A percentile compares a stretch with the other conserved stretches of the same genome.
These are phyloP conservation scores for Callyntrura guangdongensis DNA, from an alignment of 2,888 invertebrate genomes.

Conservation along the genomic window DNA sequence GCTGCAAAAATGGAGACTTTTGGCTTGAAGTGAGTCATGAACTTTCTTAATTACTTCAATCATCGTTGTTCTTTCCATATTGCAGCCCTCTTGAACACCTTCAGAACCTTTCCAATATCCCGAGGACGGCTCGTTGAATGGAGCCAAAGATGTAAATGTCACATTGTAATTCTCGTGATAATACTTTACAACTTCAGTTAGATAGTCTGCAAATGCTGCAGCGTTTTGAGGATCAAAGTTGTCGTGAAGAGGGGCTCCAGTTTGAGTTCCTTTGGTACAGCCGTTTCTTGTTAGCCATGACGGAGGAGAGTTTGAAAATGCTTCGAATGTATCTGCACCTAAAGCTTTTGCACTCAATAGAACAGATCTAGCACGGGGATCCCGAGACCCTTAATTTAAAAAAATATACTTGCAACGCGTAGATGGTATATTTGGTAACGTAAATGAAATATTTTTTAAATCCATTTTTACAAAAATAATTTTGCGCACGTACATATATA, in stretches of 20 bases:
- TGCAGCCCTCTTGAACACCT: constrained; percentile 82
- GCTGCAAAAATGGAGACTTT: constrained; percentile 70
- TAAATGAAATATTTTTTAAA: too few relatives aligned
- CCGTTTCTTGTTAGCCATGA: constrained; percentile 84
- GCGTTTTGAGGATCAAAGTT: constrained; percentile 82
- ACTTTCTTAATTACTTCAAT: constrained; percentile 76
- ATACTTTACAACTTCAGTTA: constrained; percentile 81
- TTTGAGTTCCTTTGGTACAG: constrained; percentile 82
- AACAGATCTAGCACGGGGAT: constrained; percentile 81
- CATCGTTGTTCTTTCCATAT: constrained; percentile 81
- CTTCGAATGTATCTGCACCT: constrained; percentile 83
- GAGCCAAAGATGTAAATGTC: constrained; percentile 81
- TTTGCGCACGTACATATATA: constrained; percentile 72
- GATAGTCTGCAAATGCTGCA: constrained; percentile 80
- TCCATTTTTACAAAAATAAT: too few relatives aligned
- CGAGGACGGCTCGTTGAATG: constrained; percentile 83
- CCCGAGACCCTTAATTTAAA: constrained; percentile 81
- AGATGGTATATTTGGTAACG: neutral
- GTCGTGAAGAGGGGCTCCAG: constrained; percentile 78
- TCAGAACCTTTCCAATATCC: constrained; percentile 81
- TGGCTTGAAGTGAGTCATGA: constrained; percentile 61
- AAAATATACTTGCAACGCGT: too few relatives aligned
- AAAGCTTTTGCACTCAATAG: constrained; percentile 78
- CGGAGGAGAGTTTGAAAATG: constrained; percentile 84
- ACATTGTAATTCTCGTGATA: constrained; percentile 78